These are phyloP conservation scores for Amaurobius ferox DNA, from an alignment of 2,888 invertebrate species.

Conservation along the genomic window DNA sequence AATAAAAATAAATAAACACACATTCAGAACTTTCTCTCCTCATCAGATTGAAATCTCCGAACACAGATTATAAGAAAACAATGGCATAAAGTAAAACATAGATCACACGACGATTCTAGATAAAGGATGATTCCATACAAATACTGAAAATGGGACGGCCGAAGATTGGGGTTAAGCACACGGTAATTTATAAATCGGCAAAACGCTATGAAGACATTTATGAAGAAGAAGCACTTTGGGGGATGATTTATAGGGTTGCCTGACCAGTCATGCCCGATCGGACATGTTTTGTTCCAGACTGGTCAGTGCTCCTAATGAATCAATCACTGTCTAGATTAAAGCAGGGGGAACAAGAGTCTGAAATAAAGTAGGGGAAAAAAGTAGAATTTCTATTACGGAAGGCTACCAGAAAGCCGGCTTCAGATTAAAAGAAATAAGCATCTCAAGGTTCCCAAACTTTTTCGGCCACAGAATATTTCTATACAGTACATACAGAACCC, in stretches of 20 bases:
- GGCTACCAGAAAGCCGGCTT: too few species aligned
- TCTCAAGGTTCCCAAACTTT: too few species aligned
- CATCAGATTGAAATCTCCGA: too few species aligned
- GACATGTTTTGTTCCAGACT: neutral
- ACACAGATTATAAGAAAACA: too few species aligned
- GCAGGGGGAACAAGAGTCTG: neutral
- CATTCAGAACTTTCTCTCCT: too few species aligned
- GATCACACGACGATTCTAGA: too few species aligned
- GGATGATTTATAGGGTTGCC: neutral
- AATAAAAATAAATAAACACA: too few species aligned
- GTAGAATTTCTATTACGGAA: too few species aligned
- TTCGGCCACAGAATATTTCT: too few species aligned
- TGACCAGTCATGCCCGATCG: neutral
- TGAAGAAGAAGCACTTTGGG: conserved; percentile 11
- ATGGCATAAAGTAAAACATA: too few species aligned
- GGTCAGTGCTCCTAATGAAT: neutral
- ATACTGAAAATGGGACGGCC: neutral
- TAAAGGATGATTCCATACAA: neutral
- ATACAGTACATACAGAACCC: too few species aligned
- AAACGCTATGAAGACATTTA: conserved; percentile 11
- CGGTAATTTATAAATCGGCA: conserved; percentile 7
- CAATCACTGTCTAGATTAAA: conserved; percentile 1
- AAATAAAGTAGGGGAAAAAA: neutral
- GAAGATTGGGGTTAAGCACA: conserved; percentile 10
- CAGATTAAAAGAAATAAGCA: too few species aligned